Base-by-base conservation (phyloP, 1,140 invertebrate species). In the Gryon sp. region DNA sequence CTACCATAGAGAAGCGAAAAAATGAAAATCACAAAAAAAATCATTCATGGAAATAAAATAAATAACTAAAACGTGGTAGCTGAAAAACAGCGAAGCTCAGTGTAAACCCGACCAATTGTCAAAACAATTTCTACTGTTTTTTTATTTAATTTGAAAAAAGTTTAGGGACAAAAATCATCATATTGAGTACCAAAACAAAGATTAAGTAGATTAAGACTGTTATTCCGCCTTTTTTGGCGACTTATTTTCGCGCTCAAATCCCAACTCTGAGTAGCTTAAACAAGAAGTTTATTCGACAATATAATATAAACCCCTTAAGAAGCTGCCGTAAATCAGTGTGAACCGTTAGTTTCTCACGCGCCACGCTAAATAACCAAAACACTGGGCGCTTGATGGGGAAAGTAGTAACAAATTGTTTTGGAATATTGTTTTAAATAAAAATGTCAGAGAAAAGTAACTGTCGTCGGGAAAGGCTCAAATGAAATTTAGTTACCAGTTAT, bases 391-490 rank as follows among this genome's bases (percentile, higher is more conserved):
- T 18, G 28, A 0, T 9, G 30, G 32, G 28, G 72, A 70, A 80
- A 83, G 81, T 78, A 76, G n/a, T n/a, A n/a, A n/a, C n/a, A n/a
- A n/a, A n/a, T n/a, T n/a, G n/a, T n/a, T n/a, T n/a, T 77, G 63
- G 40, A 76, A 78, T 81, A 82, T 82, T 80, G 75, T 80, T 74
- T 80, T 77, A 78, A 40, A 59, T 14, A 6, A 43, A 28, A 38
- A 32, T 52, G 32, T 52, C 36, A 20, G 12, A 55, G 48, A 70
- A 82, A 73, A 48, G 1, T 48, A 16, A 30, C 59, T 62, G 76
- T 60, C 22, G 9, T 48, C 22, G 16, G 14, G 16, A 48, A 57
- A 22, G 53, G 45, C 14, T 53, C 16, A 55, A 55, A 48, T 69
- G 16, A 12, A 40, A 45, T 12, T 8, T 7, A 19, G 55, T 69